These are phyloP conservation scores for Palythoa caribaeorum DNA, from an alignment of 92 coral and sea anemone genomes.

Conservation along the genomic window DNA sequence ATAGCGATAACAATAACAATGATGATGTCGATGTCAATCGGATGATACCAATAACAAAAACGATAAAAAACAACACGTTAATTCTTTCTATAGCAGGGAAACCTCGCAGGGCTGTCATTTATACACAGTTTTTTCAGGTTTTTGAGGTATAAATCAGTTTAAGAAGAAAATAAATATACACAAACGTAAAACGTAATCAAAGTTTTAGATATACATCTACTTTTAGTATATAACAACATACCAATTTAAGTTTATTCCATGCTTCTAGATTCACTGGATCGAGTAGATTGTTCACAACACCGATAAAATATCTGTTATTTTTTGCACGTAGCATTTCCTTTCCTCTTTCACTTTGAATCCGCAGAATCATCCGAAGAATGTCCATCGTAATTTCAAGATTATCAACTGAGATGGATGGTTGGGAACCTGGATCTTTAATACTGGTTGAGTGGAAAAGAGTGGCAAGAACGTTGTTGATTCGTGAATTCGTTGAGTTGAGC, in stretches of 20 bases:
- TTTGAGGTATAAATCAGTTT: too few species aligned
- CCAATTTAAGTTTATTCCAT: neutral
- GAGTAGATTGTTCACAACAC: constrained; percentile 13
- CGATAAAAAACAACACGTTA: too few species aligned
- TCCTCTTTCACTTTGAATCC: neutral
- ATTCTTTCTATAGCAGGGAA: too few species aligned
- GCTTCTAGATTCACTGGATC: constrained; percentile 28
- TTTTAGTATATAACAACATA: neutral
- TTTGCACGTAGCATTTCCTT: neutral
- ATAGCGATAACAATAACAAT: neutral
- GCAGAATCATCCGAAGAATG: constrained; percentile 7
- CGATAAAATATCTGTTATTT: neutral
- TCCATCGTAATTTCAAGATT: neutral
- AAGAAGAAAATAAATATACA: too few species aligned
- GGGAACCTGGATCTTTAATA: neutral
- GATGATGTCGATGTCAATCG: neutral
- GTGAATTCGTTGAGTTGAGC: neutral
- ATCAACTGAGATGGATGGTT: neutral
- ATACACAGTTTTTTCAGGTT: too few species aligned
- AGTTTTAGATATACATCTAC: neutral
- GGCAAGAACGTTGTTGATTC: constrained; percentile 5
- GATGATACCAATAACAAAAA: neutral
- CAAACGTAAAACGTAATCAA: too few species aligned
- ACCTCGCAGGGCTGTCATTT: too few species aligned
- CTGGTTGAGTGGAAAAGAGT: neutral